Conservation (phyloP, 1,140 invertebrate species). For the Heliconius hermathena region DNA sequence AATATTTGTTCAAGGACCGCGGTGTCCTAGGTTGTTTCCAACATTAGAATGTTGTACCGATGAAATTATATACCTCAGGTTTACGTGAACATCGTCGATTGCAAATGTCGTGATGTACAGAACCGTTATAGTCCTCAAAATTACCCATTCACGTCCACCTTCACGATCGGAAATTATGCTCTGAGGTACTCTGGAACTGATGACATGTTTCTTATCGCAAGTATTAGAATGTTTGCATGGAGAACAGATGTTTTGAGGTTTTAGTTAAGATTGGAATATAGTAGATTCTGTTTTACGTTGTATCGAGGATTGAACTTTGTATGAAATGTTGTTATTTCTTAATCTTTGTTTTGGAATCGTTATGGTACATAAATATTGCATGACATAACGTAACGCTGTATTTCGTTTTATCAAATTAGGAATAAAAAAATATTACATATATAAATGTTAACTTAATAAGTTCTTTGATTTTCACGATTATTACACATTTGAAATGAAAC, state of each 20-base stretch:
- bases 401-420: too few relatives aligned
- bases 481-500: too few relatives aligned
- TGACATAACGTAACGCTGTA: too few relatives aligned
- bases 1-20: slow-evolving; percentile 42
- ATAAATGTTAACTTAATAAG: too few relatives aligned
- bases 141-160: slow-evolving; percentile 36
- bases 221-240: not conserved
- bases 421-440: too few relatives aligned
- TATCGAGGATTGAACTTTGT: not conserved
- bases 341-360: too few relatives aligned
- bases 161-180: slow-evolving; percentile 32
- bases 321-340: too few relatives aligned
- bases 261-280: not conserved
- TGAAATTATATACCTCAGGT: slow-evolving; percentile 37
- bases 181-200: not conserved
- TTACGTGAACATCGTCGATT: slow-evolving; percentile 38
- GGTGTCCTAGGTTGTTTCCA: slow-evolving; percentile 39
- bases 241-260: not conserved
- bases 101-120: slow-evolving; percentile 36
- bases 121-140: slow-evolving; percentile 33
- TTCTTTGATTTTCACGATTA: too few relatives aligned
- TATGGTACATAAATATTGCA: not conserved
- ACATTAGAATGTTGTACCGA: slow-evolving; percentile 38
- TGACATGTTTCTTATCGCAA: slow-evolving; percentile 4
- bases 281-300: not conserved